These are phyloP conservation scores for Genyomyrus donnyi DNA, from an alignment of 2,113 vertebrate genomes.

Conservation along the genomic window DNA sequence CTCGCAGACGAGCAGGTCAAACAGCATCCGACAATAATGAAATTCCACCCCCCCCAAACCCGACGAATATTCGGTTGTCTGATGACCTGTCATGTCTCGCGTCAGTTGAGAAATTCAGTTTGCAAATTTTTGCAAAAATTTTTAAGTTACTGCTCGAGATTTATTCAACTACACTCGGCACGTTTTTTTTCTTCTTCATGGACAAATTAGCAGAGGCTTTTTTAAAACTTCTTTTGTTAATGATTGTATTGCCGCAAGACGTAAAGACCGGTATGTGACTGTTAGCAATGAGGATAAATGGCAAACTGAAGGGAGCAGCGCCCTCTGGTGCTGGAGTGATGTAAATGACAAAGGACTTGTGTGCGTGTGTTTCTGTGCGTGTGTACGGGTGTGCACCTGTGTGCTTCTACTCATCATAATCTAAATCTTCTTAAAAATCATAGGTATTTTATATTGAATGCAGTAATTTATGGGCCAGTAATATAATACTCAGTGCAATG, in stretches of 20 bases:
- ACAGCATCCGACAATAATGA: neutral
- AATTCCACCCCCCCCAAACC: neutral
- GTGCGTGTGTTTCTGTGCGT: conserved; percentile 19
- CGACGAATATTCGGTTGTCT: neutral
- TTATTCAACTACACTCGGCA: neutral
- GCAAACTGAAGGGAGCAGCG: conserved; percentile 19
- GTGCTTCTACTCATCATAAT: conserved; percentile 41
- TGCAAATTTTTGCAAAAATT: neutral
- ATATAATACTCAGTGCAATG: conserved; percentile 74
- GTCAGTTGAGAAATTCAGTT: neutral
- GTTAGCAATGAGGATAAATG: neutral
- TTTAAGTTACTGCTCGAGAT: neutral
- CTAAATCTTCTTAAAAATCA: conserved; percentile 41
- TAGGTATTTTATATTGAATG: conserved; percentile 68
- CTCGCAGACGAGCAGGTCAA: neutral
- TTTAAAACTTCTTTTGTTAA: neutral
- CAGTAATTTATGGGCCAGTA: conserved; percentile 73
- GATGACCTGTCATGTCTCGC: neutral
- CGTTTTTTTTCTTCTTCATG: neutral
- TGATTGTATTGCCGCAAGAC: neutral
- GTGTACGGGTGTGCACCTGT: conserved; percentile 41
- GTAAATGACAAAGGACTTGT: conserved; percentile 7
- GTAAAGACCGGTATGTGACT: conserved; percentile 9
- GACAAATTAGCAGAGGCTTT: neutral
- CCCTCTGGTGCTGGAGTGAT: conserved; percentile 15